phyloP scores from a whole-genome alignment of 2,797 vertebrate species.

The Threskiornis aethiopicus region DNA sequence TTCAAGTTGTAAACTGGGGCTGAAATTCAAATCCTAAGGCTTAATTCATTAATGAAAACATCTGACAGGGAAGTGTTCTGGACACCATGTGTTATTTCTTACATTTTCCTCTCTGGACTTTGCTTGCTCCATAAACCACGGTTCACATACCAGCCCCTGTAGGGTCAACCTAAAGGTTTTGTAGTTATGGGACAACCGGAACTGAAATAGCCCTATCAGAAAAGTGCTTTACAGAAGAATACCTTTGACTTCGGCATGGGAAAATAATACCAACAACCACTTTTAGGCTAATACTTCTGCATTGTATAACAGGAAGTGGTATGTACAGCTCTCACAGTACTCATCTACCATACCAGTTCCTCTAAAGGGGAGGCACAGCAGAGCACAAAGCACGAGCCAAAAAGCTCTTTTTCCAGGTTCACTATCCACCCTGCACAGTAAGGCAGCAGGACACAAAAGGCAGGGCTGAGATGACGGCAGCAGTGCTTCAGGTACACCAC shows the following conservation, averaged over 20 bases:
- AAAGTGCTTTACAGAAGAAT: not conserved
- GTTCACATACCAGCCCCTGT: not conserved
- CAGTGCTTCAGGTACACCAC: not conserved
- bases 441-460: not conserved
- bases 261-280: not conserved
- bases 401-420: not conserved
- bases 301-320: not conserved
- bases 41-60: not conserved
- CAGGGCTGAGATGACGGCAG: not conserved
- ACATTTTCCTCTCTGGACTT: not conserved
- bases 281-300: not conserved
- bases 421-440: not conserved
- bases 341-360: not conserved
- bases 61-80: not conserved
- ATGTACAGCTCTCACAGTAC: accelerated
- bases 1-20: not conserved
- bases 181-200: not conserved
- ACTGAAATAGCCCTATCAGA: not conserved
- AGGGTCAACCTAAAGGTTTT: not conserved
- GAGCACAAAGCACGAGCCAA: not conserved
- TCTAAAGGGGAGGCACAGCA: not conserved
- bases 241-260: not conserved
- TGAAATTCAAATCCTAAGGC: not conserved
- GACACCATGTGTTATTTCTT: not conserved
- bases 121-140: not conserved